Evolutionary conservation across 2,888 invertebrate species (phyloP), one percentile per base, ranked within the genome.

Genomic region (Limnephilus lunatus): DNA sequence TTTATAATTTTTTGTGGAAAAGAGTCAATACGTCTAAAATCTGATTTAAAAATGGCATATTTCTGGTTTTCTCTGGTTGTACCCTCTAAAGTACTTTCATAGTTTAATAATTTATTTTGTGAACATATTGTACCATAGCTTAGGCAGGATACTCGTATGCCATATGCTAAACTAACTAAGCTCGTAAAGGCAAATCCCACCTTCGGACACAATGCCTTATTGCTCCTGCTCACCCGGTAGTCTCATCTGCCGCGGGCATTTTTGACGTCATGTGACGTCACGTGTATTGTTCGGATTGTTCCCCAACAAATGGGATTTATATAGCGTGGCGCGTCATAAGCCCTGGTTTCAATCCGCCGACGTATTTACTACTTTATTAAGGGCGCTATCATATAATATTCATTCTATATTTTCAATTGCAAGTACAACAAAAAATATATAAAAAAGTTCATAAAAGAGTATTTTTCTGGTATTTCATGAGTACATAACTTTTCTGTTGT

Each of bases 171-270:
- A 68, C 25, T 68, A 68, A n/a, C 68, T 9, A 39, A 85, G 85
- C 85, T 85, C 85, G 25, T 85, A 35, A 85, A 85, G 32, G 85
- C 25, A 85, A 85, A 85, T 85, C 35, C 85, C 39, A 35, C 35
- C 85, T 32, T 31, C 39, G n/a, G 85, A 85, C 25, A 85, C 85
- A 85, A 85, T 85, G 85, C 85, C 2, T 35, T 85, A 85, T 85
- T 85, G 85, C 85, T 48, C 15, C 48, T 48, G 48, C 48, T 48
- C 48, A 48, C 68, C 68, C 68, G 68, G 68, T 25, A 25, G n/a
- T 68, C 68, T n/a, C n/a, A n/a, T 68, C 68, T 39, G 85, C 85
- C 35, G 25, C 32, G 85, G 85, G 39, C 85, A 35, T 35, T 39
- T 39, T n/a, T 39, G 85, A 85, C 19, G 39, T 25, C 85, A 85